Evolutionary conservation across 2,888 invertebrate species (phyloP).

Genomic region (Philereme vetulata): DNA sequence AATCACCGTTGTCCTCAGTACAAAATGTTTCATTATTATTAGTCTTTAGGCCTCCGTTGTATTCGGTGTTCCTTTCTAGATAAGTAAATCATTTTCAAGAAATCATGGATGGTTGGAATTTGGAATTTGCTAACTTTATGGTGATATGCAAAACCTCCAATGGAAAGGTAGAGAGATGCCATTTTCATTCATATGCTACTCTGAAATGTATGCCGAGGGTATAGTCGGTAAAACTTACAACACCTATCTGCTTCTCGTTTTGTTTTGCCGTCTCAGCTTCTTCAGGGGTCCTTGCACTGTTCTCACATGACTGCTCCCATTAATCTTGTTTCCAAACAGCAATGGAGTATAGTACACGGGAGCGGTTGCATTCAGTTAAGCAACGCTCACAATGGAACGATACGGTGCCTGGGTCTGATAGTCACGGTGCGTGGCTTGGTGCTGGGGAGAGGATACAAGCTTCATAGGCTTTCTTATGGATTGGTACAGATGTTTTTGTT

Average conservation of each 20-base stretch:
- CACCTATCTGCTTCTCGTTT: neutral
- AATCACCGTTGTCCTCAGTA: too few species aligned
- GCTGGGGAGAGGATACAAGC: slow-evolving; percentile 24
- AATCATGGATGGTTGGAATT: too few species aligned
- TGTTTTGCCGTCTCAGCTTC: slow-evolving; percentile 3
- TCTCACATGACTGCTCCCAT: slow-evolving; percentile 46
- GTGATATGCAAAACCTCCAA: too few species aligned
- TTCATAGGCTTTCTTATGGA: slow-evolving; percentile 11
- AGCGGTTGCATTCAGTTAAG: slow-evolving; percentile 61
- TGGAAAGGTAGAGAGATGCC: too few species aligned
- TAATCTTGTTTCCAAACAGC: slow-evolving; percentile 70
- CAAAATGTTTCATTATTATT: too few species aligned
- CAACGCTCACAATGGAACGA: slow-evolving; percentile 50
- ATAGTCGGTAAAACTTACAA: too few species aligned
- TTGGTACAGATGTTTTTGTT: neutral
- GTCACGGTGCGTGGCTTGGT: slow-evolving; percentile 49
- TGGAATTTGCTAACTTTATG: too few species aligned
- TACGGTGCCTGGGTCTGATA: slow-evolving; percentile 59
- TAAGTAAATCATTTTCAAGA: too few species aligned
- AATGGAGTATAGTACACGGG: slow-evolving; percentile 68
- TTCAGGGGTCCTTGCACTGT: slow-evolving; percentile 28
- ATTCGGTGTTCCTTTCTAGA: too few species aligned
- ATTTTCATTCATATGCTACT: too few species aligned
- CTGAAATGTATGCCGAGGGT: too few species aligned
- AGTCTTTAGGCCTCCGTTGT: too few species aligned